phyloP scores from a whole-genome alignment of 2,113 vertebrate species.

The Pachycephala philippinensis region DNA sequence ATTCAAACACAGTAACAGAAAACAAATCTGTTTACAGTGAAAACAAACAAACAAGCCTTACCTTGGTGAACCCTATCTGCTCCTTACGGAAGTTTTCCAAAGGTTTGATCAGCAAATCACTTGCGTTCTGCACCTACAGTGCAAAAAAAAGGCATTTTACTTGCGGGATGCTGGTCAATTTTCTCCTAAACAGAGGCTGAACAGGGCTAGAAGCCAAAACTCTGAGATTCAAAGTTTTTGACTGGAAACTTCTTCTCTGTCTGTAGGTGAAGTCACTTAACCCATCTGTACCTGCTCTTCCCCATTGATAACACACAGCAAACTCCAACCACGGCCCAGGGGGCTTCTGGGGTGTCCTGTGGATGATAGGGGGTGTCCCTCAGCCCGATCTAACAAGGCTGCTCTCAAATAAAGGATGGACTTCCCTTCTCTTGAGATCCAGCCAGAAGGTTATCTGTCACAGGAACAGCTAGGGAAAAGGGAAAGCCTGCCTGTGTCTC shows the following conservation, averaged over 20 bases:
- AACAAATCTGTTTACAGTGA: not conserved
- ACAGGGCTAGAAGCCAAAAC: not conserved
- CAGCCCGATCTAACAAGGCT: not conserved
- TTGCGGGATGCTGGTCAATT: not conserved
- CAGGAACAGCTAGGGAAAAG: not conserved
- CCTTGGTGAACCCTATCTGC: constrained; percentile 94
- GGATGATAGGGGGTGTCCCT: not conserved
- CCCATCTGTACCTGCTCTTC: not conserved
- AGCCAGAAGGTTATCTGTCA: not conserved
- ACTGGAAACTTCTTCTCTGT: not conserved
- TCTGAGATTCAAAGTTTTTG: not conserved
- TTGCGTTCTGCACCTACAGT: constrained; percentile 90
- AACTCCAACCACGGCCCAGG: accelerated
- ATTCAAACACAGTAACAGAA: not conserved
- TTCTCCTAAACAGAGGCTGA: not conserved
- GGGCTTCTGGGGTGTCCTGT: not conserved
- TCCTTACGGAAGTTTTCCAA: constrained; percentile 96
- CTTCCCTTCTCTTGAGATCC: not conserved
- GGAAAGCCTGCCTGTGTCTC: not conserved
- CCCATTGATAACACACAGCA: not conserved
- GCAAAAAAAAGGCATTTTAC: not conserved
- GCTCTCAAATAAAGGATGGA: not conserved
- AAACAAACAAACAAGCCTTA: constrained; percentile 54
- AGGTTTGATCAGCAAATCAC: constrained; percentile 93
- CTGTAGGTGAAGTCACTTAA: not conserved